Evolutionary conservation across 2,113 vertebrate genomes (phyloP).

Genomic region (Lanius collurio): DNA sequence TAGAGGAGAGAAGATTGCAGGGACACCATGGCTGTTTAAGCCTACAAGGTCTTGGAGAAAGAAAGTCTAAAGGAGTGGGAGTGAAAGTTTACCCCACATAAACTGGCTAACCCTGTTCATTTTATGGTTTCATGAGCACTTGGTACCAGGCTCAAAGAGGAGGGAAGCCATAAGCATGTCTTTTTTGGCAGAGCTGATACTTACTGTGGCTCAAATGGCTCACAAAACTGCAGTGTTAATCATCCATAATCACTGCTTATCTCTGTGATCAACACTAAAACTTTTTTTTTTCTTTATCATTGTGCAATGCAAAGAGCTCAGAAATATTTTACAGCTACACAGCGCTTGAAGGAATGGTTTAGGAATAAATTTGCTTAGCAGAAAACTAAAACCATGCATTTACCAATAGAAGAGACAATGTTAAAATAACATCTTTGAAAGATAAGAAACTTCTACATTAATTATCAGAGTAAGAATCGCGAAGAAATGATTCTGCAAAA

Average conservation of each 20-base stretch:
- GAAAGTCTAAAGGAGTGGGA: neutral
- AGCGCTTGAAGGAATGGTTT: accelerated
- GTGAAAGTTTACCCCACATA: neutral
- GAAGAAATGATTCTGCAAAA: neutral
- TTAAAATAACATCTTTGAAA: neutral
- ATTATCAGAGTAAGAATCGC: neutral
- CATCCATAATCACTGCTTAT: neutral
- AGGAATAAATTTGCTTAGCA: neutral
- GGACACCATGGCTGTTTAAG: neutral
- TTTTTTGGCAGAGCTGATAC: neutral
- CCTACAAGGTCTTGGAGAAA: neutral
- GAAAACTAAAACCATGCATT: neutral
- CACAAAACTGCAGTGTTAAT: neutral
- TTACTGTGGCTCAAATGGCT: neutral
- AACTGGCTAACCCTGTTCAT: accelerated
- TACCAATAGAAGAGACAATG: neutral
- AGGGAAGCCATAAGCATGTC: accelerated
- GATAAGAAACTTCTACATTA: neutral
- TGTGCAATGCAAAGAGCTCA: neutral
- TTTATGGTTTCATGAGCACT: neutral
- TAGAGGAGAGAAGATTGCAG: neutral
- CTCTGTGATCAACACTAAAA: neutral
- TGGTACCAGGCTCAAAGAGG: neutral
- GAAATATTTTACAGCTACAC: neutral
- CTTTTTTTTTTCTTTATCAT: neutral